These are phyloP conservation scores for Lepilemur ruficaudatus DNA, from an alignment of 2,797 vertebrate species.

Conservation along the genomic window DNA sequence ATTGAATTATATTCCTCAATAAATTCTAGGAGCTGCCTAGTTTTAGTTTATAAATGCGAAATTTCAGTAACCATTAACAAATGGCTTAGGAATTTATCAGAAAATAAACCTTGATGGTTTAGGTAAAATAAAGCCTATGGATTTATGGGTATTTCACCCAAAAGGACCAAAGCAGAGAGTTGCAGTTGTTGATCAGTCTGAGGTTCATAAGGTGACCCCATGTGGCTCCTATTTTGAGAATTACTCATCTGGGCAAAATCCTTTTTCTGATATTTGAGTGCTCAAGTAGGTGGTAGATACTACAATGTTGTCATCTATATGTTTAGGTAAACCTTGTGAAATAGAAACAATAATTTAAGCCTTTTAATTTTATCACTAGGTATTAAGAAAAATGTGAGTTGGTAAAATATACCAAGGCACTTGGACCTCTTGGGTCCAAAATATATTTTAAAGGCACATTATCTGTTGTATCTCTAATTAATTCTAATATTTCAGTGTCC, in stretches of 20 bases:
- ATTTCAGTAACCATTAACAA: neutral
- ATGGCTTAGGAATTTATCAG: constrained; percentile 7
- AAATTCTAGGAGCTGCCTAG: neutral
- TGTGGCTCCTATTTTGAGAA: neutral
- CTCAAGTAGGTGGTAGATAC: neutral
- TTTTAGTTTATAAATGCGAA: neutral
- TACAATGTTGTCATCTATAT: neutral
- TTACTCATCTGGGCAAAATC: neutral
- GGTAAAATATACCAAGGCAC: neutral
- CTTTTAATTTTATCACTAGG: constrained; percentile 27
- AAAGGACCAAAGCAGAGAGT: neutral
- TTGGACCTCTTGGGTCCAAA: neutral
- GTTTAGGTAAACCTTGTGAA: constrained; percentile 16
- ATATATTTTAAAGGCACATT: neutral
- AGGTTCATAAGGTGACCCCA: neutral
- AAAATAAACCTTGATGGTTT: constrained; percentile 21
- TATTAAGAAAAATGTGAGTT: neutral
- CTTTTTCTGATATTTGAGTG: neutral
- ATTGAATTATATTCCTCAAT: neutral
- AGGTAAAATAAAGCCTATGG: neutral
- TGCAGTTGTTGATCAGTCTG: neutral
- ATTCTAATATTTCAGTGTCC: neutral
- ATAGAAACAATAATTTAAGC: neutral
- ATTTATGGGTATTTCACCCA: neutral
- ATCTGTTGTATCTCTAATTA: neutral